Percentiles rank a stretch among this genome's conserved stretches.
phyloP scores from a whole-genome alignment of 2,888 invertebrate genomes.

The Dioctria linearis region DNA sequence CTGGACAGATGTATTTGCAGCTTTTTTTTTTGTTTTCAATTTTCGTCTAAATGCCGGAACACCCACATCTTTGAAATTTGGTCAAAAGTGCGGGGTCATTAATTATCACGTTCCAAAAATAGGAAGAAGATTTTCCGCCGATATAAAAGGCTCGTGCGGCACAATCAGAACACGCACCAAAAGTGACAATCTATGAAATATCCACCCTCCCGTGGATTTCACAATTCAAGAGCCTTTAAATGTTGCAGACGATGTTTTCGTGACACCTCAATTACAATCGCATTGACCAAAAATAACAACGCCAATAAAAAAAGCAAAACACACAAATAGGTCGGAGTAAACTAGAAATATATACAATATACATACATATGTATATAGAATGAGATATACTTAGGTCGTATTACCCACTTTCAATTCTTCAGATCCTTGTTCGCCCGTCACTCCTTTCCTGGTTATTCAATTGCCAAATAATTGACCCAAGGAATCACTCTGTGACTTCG shows the following conservation, averaged over 20 bases:
- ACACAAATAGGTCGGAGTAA: conserved; percentile 4
- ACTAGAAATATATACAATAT: neutral
- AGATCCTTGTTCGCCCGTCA: neutral
- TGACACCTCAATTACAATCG: conserved; percentile 45
- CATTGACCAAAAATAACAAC: conserved; percentile 30
- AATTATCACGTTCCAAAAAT: conserved; percentile 44
- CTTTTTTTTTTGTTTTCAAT: neutral
- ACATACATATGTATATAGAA: neutral
- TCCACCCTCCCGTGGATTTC: neutral
- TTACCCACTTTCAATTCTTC: neutral
- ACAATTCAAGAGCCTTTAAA: conserved; percentile 22
- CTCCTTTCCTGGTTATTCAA: neutral
- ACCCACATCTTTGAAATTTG: conserved; percentile 26
- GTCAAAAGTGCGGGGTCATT: conserved; percentile 14
- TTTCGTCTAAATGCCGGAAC: conserved; percentile 19
- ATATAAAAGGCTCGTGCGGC: neutral
- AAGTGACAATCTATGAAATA: neutral
- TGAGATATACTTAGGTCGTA: neutral
- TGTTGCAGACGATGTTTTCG: neutral
- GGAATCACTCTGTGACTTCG: conserved; percentile 3
- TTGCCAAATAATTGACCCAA: conserved; percentile 14
- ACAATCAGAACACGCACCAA: neutral
- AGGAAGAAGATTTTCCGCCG: conserved; percentile 16
- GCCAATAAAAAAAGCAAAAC: conserved; percentile 22
- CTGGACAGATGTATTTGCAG: conserved; percentile 23